phyloP scores from a whole-genome alignment of 2,113 vertebrate genomes.

The Dascyllus trimaculatus region DNA sequence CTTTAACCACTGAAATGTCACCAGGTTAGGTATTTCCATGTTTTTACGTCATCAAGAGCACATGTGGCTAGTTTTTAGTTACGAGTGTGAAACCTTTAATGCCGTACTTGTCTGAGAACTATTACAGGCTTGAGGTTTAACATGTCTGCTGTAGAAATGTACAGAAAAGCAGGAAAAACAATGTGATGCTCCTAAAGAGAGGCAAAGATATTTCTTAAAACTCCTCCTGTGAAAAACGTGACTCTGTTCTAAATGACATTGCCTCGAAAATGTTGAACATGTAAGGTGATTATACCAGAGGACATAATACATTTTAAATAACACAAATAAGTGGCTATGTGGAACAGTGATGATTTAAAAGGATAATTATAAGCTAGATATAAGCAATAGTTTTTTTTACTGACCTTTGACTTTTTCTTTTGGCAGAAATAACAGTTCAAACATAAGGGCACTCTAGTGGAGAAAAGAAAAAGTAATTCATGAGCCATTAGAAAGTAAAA shows the following conservation, averaged over 20 bases:
- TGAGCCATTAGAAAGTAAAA: not conserved
- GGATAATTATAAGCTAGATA: conserved; percentile 17
- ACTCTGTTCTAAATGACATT: conserved; percentile 24
- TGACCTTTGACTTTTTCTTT: conserved; percentile 44
- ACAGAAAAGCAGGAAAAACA: not conserved
- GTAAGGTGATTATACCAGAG: conserved; percentile 15
- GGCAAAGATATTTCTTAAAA: conserved; percentile 29
- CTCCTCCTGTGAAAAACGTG: not conserved
- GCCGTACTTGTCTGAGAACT: not conserved
- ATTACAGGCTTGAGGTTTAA: not conserved
- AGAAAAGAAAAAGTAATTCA: not conserved
- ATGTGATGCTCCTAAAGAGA: not conserved
- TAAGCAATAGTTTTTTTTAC: conserved; percentile 1
- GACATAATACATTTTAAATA: conserved; percentile 24
- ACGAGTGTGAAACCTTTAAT: conserved; percentile 1
- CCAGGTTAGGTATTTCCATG: conserved; percentile 11
- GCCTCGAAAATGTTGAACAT: conserved; percentile 49
- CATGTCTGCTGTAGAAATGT: not conserved
- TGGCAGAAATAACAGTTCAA: conserved; percentile 22
- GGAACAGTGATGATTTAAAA: conserved; percentile 27
- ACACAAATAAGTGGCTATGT: conserved; percentile 23
- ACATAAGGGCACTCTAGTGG: not conserved
- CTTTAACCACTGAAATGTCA: conserved; percentile 10
- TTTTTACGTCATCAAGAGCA: not conserved
- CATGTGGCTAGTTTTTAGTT: not conserved